These are phyloP conservation scores for Tanaodytes sp. DNA, from an alignment of 2,888 invertebrate species.

Conservation along the genomic window DNA sequence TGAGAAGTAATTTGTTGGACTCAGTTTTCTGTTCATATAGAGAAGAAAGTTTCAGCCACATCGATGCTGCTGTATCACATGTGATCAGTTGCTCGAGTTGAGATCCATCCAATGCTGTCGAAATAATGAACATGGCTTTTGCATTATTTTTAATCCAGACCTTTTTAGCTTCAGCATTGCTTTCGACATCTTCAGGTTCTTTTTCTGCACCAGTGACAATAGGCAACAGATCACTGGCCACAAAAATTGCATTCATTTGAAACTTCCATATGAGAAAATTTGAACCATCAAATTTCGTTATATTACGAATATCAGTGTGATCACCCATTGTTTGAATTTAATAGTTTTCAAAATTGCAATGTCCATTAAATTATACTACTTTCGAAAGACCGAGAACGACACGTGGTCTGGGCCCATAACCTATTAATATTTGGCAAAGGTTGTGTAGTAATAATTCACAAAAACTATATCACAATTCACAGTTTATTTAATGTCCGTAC, in stretches of 20 bases:
- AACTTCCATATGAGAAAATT: slow-evolving; percentile 59
- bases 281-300: slow-evolving; percentile 44
- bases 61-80: too few relatives aligned
- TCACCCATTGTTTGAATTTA: slow-evolving; percentile 14
- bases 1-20: slow-evolving; percentile 16
- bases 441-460: too few relatives aligned
- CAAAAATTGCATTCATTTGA: slow-evolving; percentile 49
- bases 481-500: too few relatives aligned
- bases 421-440: too few relatives aligned
- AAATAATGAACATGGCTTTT: too few relatives aligned
- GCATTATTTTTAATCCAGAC: too few relatives aligned
- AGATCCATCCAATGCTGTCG: too few relatives aligned
- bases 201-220: slow-evolving; percentile 35
- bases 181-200: not conserved
- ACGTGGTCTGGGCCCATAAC: not conserved
- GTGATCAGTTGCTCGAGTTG: too few relatives aligned
- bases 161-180: not conserved
- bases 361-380: not conserved
- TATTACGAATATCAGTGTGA: slow-evolving; percentile 36
- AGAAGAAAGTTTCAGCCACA: too few relatives aligned
- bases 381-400: not conserved
- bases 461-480: too few relatives aligned
- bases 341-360: too few relatives aligned
- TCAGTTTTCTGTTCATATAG: too few relatives aligned
- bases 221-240: slow-evolving; percentile 35